Base-by-base conservation (phyloP, 2,797 vertebrate genomes). In the Artibeus jamaicensis region DNA sequence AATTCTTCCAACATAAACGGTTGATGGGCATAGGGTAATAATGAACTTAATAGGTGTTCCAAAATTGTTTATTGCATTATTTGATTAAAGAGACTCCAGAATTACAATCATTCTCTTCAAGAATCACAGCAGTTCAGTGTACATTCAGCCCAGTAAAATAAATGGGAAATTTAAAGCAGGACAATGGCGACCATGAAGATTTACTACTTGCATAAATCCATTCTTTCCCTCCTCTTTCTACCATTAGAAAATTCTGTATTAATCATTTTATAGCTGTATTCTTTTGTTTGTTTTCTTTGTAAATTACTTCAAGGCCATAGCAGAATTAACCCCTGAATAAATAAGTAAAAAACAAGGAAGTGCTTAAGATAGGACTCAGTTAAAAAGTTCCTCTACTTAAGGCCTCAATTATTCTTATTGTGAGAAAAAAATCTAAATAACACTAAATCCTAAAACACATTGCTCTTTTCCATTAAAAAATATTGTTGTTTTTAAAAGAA, bases 391-490 rank as follows among this genome's bases (percentile, higher is more conserved):
- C 15, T 65, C 34, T 91, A 81, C 87, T 71, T 62, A 46, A 79
- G 32, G 22, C 10, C 29, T 93, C 12, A 1, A 18, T 82, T 86
- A 78, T 79, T 92, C 71, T 79, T 62, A 37, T 44, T 78, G 24
- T 90, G 85, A 95, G 42, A 50, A 79, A 93, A 93, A 48, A 5
- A 90, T 15, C 44, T 82, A 29, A 57, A n/a, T 78, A 84, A 79
- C 76, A 79, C 9, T 71, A 79, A 68, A 53, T 83, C 34, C 44
- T 55, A 73, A 94, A 92, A 70, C 14, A 34, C 15, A 91, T 26
- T 86, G 29, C 21, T 78, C 39, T 86, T 71, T 95, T 48, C n/a
- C 55, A 44, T 39, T 26, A 83, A 92, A 93, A 93, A 70, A 82
- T 5, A 86, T 1, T 68, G 3, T 24, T 86, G 14, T 67, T 67